Conservation (phyloP, 2,888 invertebrate genomes). For the Agriopis aurantiaria region DNA sequence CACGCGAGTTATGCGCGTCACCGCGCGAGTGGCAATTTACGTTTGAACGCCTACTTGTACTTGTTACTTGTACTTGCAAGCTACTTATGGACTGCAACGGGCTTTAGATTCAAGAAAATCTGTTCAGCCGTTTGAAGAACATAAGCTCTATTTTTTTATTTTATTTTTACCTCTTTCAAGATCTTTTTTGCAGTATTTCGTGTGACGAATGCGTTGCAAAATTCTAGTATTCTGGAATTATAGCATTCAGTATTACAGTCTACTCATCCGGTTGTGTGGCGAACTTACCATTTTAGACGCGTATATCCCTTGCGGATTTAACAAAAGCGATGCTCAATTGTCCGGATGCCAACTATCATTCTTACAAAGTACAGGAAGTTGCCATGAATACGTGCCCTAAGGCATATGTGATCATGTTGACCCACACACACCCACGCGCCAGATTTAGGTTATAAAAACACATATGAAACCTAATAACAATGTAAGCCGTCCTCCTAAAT, state of each 20-base stretch:
- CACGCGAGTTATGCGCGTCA: too few species aligned
- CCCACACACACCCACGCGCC: conserved; percentile 30
- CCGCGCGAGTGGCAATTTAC: too few species aligned
- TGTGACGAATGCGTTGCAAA: neutral
- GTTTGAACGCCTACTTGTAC: too few species aligned
- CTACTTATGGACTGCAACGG: too few species aligned
- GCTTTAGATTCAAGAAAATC: too few species aligned
- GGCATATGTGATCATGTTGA: conserved; percentile 18
- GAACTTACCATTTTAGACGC: too few species aligned
- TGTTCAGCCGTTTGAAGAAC: too few species aligned
- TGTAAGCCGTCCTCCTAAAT: conserved; percentile 60
- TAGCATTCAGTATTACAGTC: neutral
- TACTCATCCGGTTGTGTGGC: too few species aligned
- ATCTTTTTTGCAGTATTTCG: neutral
- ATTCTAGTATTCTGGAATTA: neutral
- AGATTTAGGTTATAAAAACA: conserved; percentile 52
- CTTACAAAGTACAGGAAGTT: neutral
- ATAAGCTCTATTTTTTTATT: too few species aligned
- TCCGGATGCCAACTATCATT: neutral
- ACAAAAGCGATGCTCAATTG: neutral
- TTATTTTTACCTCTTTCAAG: too few species aligned
- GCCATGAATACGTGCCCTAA: neutral
- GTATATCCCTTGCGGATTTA: too few species aligned
- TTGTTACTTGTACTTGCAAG: too few species aligned
- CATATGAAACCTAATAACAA: conserved; percentile 64